Base-by-base conservation (phyloP, 1,140 invertebrate species). In the Drosophila parabipectinata region DNA sequence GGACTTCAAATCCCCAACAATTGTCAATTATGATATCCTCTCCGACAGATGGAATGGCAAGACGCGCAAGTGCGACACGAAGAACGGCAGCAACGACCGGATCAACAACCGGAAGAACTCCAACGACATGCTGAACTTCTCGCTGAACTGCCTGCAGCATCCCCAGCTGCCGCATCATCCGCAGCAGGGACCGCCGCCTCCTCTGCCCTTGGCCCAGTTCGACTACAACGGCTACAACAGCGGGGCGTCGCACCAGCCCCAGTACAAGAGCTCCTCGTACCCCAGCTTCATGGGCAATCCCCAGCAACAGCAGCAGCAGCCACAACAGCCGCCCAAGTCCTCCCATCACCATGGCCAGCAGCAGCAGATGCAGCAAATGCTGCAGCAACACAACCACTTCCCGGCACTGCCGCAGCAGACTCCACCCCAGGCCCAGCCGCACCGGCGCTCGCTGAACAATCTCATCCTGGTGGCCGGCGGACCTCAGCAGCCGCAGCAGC, bases 201-300 rank as follows among this genome's bases (percentile, higher is more conserved):
- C 63, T 7, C 68, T 39, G 15, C 59, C 47, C 5, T 47, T 58
- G 12, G 79, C 82, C 12, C 79, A 84, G 51, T 84, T 81, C 48
- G 82, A 90, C 18, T 79, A 64, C 21, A 83, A 75, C 12, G 72
- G 71, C 12, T 82, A 77, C 8, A 47, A 47, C 30, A 60, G 59
- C 54, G 60, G 76, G 54, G 71, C 68, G 7, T 54, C 73, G 18
- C 73, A 77, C 58, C 67, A 79, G 21, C 77, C 76, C 21, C 90
- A 91, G 50, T 91, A 91, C 77, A 93, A 93, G 79, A 93, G 93
- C 28, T 91, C 93, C 72, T 93, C 93, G 4, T 93, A 93, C 83
- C 93, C 93, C 41, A 91, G 77, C 53, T 91, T 91, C 34, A 78
- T 89, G 47, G 84, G 72, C 32, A 88, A 79, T 75, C 79, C 76